phyloP scores from a whole-genome alignment of 2,113 vertebrate species.

The Clarias batrachus region DNA sequence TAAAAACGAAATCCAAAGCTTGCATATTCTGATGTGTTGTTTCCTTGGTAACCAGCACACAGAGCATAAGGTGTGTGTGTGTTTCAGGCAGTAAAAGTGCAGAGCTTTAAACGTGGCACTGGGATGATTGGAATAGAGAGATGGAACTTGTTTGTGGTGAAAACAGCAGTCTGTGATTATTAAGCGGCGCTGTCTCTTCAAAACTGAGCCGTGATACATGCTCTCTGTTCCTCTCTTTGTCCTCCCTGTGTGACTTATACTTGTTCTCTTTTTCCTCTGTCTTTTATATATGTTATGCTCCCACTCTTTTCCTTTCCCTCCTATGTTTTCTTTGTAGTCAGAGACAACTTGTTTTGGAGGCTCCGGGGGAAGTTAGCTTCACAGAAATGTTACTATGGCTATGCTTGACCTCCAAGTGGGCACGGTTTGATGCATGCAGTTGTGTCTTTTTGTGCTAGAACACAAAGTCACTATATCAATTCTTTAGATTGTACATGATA shows the following conservation, averaged over 20 bases:
- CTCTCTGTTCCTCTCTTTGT: slow-evolving; percentile 5
- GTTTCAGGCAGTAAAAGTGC: not conserved
- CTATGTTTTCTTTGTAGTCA: slow-evolving; percentile 14
- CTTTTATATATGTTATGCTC: slow-evolving; percentile 1
- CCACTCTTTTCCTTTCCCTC: slow-evolving; percentile 19
- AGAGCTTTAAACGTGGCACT: slow-evolving; percentile 17
- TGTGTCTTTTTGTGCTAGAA: not conserved
- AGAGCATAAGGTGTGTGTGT: slow-evolving; percentile 7
- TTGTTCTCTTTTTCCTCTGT: slow-evolving; percentile 11
- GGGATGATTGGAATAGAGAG: slow-evolving; percentile 24
- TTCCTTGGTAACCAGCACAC: slow-evolving; percentile 37
- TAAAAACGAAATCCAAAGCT: slow-evolving; percentile 18
- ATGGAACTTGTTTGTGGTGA: slow-evolving; percentile 26
- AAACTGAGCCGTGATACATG: not conserved
- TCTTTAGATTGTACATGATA: slow-evolving; percentile 48
- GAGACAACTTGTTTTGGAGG: slow-evolving; percentile 11
- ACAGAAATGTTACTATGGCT: not conserved
- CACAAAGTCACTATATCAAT: not conserved
- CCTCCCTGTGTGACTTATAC: not conserved
- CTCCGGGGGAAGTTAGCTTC: not conserved
- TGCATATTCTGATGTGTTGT: slow-evolving; percentile 25
- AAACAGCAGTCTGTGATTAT: slow-evolving; percentile 37
- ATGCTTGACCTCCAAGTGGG: not conserved
- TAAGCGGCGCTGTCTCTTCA: slow-evolving; percentile 19
- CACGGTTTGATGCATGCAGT: not conserved